phyloP scores from a whole-genome alignment of 2,797 vertebrate genomes.

The Brachyrhaphis roseni region DNA sequence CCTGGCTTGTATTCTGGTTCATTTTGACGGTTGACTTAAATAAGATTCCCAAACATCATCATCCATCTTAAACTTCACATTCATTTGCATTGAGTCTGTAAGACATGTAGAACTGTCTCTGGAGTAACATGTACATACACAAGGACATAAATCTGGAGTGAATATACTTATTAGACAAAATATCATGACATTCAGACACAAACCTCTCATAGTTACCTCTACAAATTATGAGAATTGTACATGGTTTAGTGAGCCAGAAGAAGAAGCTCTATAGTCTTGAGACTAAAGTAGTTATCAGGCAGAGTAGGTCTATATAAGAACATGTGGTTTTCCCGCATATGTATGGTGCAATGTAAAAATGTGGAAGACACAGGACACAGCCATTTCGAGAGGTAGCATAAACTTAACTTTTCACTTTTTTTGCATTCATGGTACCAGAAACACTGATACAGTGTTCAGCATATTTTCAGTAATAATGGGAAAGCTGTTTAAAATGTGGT shows the following conservation, averaged over 20 bases:
- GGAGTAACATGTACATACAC: constrained; percentile 33
- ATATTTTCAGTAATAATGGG: constrained; percentile 50
- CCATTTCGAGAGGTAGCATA: constrained; percentile 68
- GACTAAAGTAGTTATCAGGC: constrained; percentile 30
- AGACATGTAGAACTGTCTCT: constrained; percentile 33
- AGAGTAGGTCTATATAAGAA: constrained; percentile 31
- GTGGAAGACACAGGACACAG: constrained; percentile 55
- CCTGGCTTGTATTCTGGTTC: constrained; percentile 51
- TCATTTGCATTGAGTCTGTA: constrained; percentile 22
- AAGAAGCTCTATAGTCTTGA: constrained; percentile 26
- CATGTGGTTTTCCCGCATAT: constrained; percentile 56
- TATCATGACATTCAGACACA: constrained; percentile 54
- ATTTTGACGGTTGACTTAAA: constrained; percentile 46
- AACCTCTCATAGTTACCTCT: constrained; percentile 43
- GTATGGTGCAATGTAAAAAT: constrained; percentile 40
- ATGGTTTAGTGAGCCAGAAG: constrained; percentile 18
- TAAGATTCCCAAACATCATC: constrained; percentile 42
- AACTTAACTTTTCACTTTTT: constrained; percentile 68
- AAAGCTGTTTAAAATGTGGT: constrained; percentile 35
- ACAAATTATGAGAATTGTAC: constrained; percentile 48
- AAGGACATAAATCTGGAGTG: constrained; percentile 51
- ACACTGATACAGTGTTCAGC: constrained; percentile 60
- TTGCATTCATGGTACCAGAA: constrained; percentile 67
- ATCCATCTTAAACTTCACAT: constrained; percentile 41
- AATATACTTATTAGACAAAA: constrained; percentile 45